Conservation (phyloP, 2,113 vertebrate species). For the Fregetta grallaria region DNA sequence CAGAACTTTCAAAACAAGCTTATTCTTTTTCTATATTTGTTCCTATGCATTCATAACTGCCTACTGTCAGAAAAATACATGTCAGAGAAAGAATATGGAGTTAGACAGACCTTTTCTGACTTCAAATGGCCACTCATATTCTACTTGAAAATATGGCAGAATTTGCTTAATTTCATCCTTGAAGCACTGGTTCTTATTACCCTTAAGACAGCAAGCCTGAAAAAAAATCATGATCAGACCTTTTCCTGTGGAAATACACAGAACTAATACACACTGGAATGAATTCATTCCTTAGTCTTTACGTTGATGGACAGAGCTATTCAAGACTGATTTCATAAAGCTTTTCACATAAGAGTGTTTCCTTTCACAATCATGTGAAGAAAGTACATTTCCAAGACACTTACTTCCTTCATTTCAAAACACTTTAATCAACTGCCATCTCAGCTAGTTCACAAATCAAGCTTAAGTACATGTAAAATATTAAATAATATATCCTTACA, state of each 20-base stretch:
- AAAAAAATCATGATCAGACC: neutral
- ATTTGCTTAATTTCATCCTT: neutral
- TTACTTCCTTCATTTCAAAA: neutral
- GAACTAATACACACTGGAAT: neutral
- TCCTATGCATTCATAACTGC: neutral
- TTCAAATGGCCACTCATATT: neutral
- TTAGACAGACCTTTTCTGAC: neutral
- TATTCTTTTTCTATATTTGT: neutral
- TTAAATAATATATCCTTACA: conserved; percentile 77
- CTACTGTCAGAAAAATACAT: neutral
- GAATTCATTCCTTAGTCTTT: neutral
- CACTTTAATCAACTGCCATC: neutral
- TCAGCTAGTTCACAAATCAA: neutral
- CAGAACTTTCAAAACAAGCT: neutral
- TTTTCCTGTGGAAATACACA: neutral
- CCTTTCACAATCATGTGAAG: neutral
- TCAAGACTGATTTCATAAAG: neutral
- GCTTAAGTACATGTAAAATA: neutral
- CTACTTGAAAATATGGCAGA: neutral
- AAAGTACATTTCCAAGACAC: neutral
- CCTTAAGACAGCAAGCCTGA: neutral
- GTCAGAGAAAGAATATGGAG: neutral
- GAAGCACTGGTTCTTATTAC: neutral
- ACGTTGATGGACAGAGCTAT: neutral
- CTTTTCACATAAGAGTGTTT: neutral